phyloP scores from a whole-genome alignment of 2,113 vertebrate genomes.

The Bombycilla garrulus region DNA sequence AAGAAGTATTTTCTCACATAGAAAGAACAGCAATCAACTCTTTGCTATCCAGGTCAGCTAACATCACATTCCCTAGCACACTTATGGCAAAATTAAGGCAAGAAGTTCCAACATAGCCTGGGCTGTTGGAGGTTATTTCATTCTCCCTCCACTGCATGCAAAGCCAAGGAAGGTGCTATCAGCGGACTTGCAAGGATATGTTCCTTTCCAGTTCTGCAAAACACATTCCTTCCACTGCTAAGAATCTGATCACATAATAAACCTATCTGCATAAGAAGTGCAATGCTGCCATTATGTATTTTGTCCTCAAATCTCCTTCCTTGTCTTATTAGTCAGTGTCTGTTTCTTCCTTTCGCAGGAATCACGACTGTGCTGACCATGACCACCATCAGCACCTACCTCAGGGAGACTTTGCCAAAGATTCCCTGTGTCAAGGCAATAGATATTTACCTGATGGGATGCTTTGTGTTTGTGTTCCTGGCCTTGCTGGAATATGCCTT shows the following conservation, averaged over 20 bases:
- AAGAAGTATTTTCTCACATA: background rate
- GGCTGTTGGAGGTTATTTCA: constrained; percentile 59
- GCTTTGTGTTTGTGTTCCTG: constrained; percentile 94
- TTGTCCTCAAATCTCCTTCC: background rate
- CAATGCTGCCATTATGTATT: background rate
- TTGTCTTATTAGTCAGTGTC: background rate
- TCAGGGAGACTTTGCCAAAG: constrained; percentile 92
- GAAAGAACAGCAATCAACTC: background rate
- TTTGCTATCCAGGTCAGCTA: background rate
- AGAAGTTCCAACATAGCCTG: constrained; percentile 69
- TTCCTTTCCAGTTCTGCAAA: background rate
- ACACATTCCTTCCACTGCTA: background rate
- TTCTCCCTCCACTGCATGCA: background rate
- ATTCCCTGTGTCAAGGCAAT: constrained; percentile 95
- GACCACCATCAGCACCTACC: constrained; percentile 95
- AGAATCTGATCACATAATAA: background rate
- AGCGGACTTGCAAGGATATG: background rate
- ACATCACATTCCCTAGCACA: constrained; percentile 72
- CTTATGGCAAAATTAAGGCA: constrained; percentile 76
- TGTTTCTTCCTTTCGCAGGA: constrained; percentile 69
- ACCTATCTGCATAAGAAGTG: background rate
- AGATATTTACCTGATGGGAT: constrained; percentile 94
- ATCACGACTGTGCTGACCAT: constrained; percentile 95
- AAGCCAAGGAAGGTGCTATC: background rate
- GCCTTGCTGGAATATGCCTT: constrained; percentile 93